Evolutionary conservation across 2,888 invertebrate species (phyloP), one percentile per base, ranked within the genome.

Genomic region (Nebria brevicollis): DNA sequence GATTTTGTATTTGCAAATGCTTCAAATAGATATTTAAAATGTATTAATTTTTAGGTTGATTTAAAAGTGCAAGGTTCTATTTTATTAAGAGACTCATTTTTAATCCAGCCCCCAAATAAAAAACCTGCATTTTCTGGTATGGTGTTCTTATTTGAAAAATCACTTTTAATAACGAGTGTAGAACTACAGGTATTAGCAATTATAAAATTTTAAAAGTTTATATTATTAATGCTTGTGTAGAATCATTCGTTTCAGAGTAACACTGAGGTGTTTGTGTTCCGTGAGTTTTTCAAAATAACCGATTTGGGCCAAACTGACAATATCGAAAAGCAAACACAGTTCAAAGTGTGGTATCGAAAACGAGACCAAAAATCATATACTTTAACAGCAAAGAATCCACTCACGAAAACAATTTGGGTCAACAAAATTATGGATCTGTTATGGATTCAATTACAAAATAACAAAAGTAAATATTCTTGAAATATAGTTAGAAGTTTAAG

Each of bases 41-140:
- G 34, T 25, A 26, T 70, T 20, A n/a, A 10, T 43, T 68, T 77
- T n/a, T 34, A 80, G 80, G 72, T 64, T 10, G 72, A 64, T 41
- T 64, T 80, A 64, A 34, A 54, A 41, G 80, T 75, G n/a, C 72
- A 75, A 72, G 15, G 81, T 8, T 66, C 72, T 20, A 26, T 81
- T 26, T 65, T 81, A 43, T 26, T 81, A 66, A 64, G 81, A 64
- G 81, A 81, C 43, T 11, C 11, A 26, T 81, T 81, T 26, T 66
- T 26, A 8, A 72, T 81, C 64, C 89, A 91, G 90, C 87, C 87
- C 87, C 76, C 88, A 90, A 26, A 88, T 90, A 83, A 87, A 90
- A 82, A 86, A 89, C 42, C 90, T 90, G 83, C 90, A 90, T 84
- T 85, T 64, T 87, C 87, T 68, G 80, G 85, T 1, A 86, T 87